Percentiles rank a stretch among this genome's conserved stretches.
Evolutionary conservation across 2,888 invertebrate species (phyloP).

Genomic region (Eubasilissa splendida): DNA sequence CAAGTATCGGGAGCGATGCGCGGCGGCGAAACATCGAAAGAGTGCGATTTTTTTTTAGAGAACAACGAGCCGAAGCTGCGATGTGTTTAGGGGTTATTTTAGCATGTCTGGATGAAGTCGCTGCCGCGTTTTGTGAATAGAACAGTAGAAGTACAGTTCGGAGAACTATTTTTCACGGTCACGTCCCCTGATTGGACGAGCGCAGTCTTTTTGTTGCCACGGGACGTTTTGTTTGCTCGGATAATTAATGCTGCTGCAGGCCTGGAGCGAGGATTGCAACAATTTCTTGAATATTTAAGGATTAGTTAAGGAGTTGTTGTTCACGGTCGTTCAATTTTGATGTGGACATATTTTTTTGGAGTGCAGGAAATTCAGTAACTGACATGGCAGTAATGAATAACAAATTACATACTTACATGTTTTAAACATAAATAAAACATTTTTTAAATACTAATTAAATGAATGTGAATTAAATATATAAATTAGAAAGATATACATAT

Average conservation of each 20-base stretch:
- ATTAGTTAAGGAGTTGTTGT: not conserved
- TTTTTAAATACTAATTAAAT: too few species aligned
- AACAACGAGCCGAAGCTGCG: not conserved
- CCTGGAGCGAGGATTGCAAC: not conserved
- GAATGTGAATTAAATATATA: too few species aligned
- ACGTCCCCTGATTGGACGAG: not conserved
- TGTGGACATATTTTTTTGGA: too few species aligned
- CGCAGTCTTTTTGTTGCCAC: not conserved
- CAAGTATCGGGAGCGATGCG: not conserved
- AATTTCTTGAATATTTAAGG: not conserved
- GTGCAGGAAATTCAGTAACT: too few species aligned
- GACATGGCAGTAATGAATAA: too few species aligned
- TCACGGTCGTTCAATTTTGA: too few species aligned
- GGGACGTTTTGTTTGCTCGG: not conserved
- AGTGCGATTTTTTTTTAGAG: not conserved
- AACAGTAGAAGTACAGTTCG: not conserved
- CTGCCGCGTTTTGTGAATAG: not conserved
- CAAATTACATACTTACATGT: too few species aligned
- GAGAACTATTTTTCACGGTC: conserved; percentile 19
- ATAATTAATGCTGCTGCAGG: not conserved
- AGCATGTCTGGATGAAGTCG: not conserved
- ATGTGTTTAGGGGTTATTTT: not conserved
- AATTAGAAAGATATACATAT: too few species aligned
- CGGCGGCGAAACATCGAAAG: not conserved
- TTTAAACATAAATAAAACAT: too few species aligned